Evolutionary conservation across 2,888 invertebrate species (phyloP).

Genomic region (Himalopsyche kuldschensis): DNA sequence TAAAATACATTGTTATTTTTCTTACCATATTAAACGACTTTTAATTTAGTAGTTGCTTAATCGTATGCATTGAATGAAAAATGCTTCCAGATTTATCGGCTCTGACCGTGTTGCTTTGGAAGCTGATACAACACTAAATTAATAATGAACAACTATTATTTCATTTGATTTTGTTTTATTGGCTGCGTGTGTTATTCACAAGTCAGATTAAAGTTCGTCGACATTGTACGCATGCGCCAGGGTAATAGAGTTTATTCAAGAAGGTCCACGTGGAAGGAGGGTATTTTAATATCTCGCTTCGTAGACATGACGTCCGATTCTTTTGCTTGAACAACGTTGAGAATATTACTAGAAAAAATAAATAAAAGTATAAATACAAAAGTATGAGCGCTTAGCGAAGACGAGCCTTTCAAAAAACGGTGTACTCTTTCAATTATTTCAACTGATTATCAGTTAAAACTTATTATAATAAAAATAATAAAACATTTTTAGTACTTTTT

Average conservation of each 20-base stretch:
- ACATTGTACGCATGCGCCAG: neutral
- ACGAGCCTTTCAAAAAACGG: too few species aligned
- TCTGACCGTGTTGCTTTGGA: slow-evolving; percentile 8
- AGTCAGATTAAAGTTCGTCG: slow-evolving; percentile 30
- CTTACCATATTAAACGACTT: too few species aligned
- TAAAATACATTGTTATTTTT: too few species aligned
- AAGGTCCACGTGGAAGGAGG: neutral
- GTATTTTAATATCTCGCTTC: neutral
- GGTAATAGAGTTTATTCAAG: neutral
- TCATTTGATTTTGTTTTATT: slow-evolving; percentile 17
- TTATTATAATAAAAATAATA: too few species aligned
- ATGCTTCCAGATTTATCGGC: slow-evolving; percentile 19
- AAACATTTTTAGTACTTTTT: too few species aligned
- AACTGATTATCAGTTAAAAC: too few species aligned
- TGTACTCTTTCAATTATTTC: too few species aligned
- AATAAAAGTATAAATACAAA: too few species aligned
- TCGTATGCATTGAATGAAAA: neutral
- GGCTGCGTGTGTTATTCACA: slow-evolving; percentile 12
- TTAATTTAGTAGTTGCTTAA: neutral
- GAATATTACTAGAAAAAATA: too few species aligned
- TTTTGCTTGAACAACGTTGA: too few species aligned
- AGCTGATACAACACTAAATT: slow-evolving; percentile 19
- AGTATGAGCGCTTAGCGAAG: too few species aligned
- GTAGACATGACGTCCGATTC: too few species aligned
- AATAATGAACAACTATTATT: neutral